Evolutionary conservation across 1,140 invertebrate genomes (phyloP).

Genomic region (Aporrectodea caliginosa): DNA sequence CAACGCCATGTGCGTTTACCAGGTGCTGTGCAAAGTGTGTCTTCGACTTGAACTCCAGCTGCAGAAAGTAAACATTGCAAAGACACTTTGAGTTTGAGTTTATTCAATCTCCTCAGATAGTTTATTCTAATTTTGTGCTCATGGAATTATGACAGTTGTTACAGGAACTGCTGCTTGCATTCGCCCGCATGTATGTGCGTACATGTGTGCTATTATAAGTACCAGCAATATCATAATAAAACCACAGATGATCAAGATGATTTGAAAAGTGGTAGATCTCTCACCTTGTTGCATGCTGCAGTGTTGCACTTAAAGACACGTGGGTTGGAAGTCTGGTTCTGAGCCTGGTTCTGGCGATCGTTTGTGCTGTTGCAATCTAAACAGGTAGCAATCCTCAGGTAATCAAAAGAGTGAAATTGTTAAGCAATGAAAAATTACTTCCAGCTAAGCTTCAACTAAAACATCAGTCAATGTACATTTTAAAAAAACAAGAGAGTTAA

Average conservation of each 20-base stretch:
- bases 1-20: slow-evolving; percentile 79
- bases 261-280: no score
- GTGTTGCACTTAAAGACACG: slow-evolving; percentile 17
- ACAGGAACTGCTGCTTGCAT: not conserved
- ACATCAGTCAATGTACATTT: no score
- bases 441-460: no score
- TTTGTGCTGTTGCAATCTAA: slow-evolving; percentile 4
- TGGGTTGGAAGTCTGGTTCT: not conserved
- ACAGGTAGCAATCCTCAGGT: not conserved
- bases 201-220: not conserved
- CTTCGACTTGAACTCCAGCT: slow-evolving; percentile 82
- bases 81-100: no score
- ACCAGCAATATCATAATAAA: no score
- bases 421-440: not conserved
- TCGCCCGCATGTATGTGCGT: not conserved
- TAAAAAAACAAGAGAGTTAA: no score
- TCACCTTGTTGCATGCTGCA: slow-evolving; percentile 15
- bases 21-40: slow-evolving; percentile 86
- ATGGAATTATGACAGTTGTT: not conserved
- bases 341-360: slow-evolving; percentile 11
- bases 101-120: no score
- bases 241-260: no score
- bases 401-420: not conserved
- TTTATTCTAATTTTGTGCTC: not conserved
- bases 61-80: slow-evolving; percentile 27